Conservation (phyloP, 2,113 vertebrate genomes). For the Nibea coibor region DNA sequence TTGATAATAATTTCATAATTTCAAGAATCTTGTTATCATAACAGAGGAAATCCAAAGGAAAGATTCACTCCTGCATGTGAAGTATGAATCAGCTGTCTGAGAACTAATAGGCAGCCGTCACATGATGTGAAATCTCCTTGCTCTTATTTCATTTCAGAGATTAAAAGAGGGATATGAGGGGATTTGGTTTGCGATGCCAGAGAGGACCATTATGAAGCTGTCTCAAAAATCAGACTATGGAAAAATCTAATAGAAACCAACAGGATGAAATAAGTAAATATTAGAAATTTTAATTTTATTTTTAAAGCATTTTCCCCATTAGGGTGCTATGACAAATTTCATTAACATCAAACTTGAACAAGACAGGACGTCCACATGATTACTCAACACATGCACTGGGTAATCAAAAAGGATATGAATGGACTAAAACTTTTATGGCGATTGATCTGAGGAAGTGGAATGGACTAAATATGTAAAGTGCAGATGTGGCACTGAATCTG, state of each 20-base stretch:
- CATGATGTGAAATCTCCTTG: slow-evolving; percentile 80
- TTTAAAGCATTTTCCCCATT: background rate
- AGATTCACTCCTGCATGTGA: slow-evolving; percentile 46
- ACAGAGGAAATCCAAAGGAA: slow-evolving; percentile 12
- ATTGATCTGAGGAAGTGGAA: slow-evolving; percentile 94
- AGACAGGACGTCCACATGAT: background rate
- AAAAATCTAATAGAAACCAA: slow-evolving; percentile 69
- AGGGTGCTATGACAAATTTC: background rate
- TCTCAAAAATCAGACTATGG: slow-evolving; percentile 71
- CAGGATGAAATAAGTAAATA: slow-evolving; percentile 49
- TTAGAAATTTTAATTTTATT: slow-evolving; percentile 39
- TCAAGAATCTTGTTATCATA: no score
- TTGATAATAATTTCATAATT: slow-evolving; percentile 3
- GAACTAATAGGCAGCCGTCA: slow-evolving; percentile 76
- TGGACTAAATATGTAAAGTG: slow-evolving; percentile 94
- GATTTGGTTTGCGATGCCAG: slow-evolving; percentile 77
- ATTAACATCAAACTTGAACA: background rate
- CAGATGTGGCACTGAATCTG: slow-evolving; percentile 97
- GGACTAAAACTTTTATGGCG: slow-evolving; percentile 94
- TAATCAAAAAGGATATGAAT: slow-evolving; percentile 97
- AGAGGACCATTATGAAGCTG: slow-evolving; percentile 73
- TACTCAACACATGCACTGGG: background rate
- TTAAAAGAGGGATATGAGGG: slow-evolving; percentile 81
- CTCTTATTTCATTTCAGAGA: slow-evolving; percentile 83
- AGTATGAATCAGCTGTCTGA: slow-evolving; percentile 55